Evolutionary conservation across 2,797 vertebrate species (phyloP), one percentile per base, ranked within the genome.

Genomic region (Premnoplex brunnescens): DNA sequence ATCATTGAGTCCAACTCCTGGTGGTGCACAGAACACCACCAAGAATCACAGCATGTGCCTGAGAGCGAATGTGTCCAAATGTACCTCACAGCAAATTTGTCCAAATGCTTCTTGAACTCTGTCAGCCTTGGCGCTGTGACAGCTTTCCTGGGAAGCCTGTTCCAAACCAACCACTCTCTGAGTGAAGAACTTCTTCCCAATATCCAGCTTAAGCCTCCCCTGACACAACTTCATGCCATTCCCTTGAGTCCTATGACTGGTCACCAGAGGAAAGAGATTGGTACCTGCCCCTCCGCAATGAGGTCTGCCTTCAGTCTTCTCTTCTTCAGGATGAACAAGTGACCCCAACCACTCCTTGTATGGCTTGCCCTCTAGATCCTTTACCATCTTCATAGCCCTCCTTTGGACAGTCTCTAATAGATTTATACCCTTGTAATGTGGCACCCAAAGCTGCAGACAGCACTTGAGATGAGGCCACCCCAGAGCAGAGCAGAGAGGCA

Each of bases 361-460:
- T 9, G 5, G 34, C 21, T 60, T 74, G 34, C 14, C 22, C 18
- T 48, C 8, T 13, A 48, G 18, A 48, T 18, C 10, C 13, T 9
- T 28, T 48, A 68, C 18, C 39, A 23, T 23, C 48, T 26, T 36
- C 4, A 2, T 1, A 34, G 46, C 21, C 5, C 26, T 54, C 14
- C 30, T 62, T 28, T 77, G 37, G 23, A 43, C 1, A 1, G 8
- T 22, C 30, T 22, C 0, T 26, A 14, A 16, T 0, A 41, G 4
- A 10, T 67, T 27, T 36, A 23, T 27, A 2, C 54, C 18, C 30
- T 81, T 36, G 7, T 32, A 4, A 3, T 27, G 34, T 28, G 30
- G 55, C 18, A 34, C 46, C 21, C 34, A 46, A 27, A 48, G 9
- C 30, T 62, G 26, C 62, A 8, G 6, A 23, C 12, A 27, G 9